Evolutionary conservation across 2,888 invertebrate species (phyloP), one percentile per base, ranked within the genome.

Genomic region (Drosophila tripunctata): DNA sequence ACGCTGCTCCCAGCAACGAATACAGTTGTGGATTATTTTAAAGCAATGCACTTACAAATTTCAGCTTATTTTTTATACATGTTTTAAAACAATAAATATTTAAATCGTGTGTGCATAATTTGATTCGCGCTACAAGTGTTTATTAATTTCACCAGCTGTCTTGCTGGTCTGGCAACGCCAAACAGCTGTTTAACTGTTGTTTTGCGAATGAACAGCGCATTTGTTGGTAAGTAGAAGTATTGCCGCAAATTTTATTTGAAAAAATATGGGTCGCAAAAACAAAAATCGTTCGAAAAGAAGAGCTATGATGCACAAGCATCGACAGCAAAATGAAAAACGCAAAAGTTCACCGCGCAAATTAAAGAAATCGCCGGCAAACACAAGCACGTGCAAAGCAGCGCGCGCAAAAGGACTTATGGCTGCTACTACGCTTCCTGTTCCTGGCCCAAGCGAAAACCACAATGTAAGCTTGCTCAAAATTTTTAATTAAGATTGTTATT

Each of bases 161-260:
- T n/a, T n/a, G 5, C 1, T 10, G 8, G 1, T 10, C 27, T 68
- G 63, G 70, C 58, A 69, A 35, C 54, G 36, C 27, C 12, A 4
- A 51, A 17, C 75, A 75, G 65, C 55, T 70, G 75, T 70, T 68
- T 24, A 12, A 0, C 8, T 8, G n/a, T 15, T 22, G 35, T 5
- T 3, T 19, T 40, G 12, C 17, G 5, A 12, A 33, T 30, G 1
- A n/a, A 8, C 3, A 19, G 12, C n/a, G 12, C 10, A 15, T 31
- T 35, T 61, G 15, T 31, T 35, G 54, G 15, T 17, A 7, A 38
- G 10, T 19, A 12, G 10, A 3, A 8, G 33, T 6, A 8, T 27
- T 15, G 14, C 14, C 4, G 1, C 1, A 8, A 21, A 4, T 38
- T 14, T 12, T 8, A 3, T 1, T 1, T 12, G 21, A 17, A n/a